Conservation (phyloP, 1,140 invertebrate genomes). For the Brachionus rubens region DNA sequence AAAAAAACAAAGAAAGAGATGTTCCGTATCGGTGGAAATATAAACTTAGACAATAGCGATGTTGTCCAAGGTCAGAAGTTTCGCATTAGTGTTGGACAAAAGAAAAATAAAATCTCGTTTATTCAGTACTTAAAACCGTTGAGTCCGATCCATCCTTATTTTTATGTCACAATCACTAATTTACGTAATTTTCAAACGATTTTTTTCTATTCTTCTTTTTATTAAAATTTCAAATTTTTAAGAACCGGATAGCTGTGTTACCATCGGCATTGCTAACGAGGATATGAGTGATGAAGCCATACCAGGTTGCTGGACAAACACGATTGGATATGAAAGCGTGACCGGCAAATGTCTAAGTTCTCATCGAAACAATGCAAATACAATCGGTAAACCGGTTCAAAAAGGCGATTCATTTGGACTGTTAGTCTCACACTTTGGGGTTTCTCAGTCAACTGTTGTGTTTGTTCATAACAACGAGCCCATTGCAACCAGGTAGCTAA, state of each 20-base stretch:
- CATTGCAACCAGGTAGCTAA: constrained; percentile 57
- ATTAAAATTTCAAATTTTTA: constrained; percentile 16
- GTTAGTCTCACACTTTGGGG: constrained; percentile 56
- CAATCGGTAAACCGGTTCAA: constrained; percentile 53
- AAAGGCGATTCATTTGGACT: constrained; percentile 58
- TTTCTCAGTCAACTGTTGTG: constrained; percentile 55
- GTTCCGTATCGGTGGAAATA: constrained; percentile 55
- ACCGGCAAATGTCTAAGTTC: constrained; percentile 55
- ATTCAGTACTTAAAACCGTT: constrained; percentile 55
- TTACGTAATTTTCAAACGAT: constrained; percentile 51
- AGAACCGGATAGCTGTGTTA: constrained; percentile 55
- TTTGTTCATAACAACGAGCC: constrained; percentile 57
- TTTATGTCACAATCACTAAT: constrained; percentile 54
- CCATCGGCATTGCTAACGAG: constrained; percentile 57
- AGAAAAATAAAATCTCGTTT: constrained; percentile 54
- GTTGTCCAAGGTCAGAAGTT: constrained; percentile 53
- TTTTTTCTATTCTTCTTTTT: background rate
- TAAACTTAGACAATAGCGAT: constrained; percentile 52
- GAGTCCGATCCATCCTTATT: constrained; percentile 54
- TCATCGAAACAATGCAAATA: constrained; percentile 54
- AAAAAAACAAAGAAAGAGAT: constrained; percentile 3
- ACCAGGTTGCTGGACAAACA: constrained; percentile 57
- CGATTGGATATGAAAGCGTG: constrained; percentile 57
- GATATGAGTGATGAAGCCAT: constrained; percentile 54
- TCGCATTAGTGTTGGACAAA: constrained; percentile 53